A percentile compares a stretch with the other conserved stretches of the same genome.
phyloP scores from a whole-genome alignment of 1,140 invertebrate genomes.

The Cydia fagiglandana region DNA sequence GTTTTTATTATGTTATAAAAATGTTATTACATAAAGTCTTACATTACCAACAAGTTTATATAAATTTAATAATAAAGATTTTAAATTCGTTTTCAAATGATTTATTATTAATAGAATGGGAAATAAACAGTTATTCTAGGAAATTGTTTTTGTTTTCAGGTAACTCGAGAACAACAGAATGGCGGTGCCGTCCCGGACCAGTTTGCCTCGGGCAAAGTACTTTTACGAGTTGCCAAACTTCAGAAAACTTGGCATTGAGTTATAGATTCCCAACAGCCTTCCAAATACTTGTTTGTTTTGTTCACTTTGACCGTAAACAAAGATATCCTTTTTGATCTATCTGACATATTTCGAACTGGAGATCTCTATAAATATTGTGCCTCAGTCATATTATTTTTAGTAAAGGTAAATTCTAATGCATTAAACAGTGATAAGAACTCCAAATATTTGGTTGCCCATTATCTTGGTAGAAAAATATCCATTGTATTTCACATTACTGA shows the following conservation, averaged over 20 bases:
- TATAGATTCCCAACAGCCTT: slow-evolving; percentile 76
- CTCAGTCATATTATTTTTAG: not conserved
- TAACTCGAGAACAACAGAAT: slow-evolving; percentile 68
- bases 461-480: slow-evolving; percentile 2
- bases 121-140: slow-evolving; percentile 10
- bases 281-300: slow-evolving; percentile 76
- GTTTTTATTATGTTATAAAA: too few species aligned
- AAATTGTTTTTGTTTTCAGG: slow-evolving; percentile 69
- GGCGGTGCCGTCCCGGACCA: slow-evolving; percentile 57
- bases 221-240: slow-evolving; percentile 69
- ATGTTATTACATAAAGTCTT: too few species aligned
- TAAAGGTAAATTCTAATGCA: not conserved
- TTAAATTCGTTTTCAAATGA: too few species aligned
- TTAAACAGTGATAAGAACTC: not conserved
- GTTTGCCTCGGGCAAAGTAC: slow-evolving; percentile 62
- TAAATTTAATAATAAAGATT: too few species aligned
- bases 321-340: slow-evolving; percentile 63
- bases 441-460: slow-evolving; percentile 24
- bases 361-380: not conserved
- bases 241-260: slow-evolving; percentile 74
- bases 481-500: not conserved
- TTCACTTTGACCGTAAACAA: slow-evolving; percentile 73
- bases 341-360: slow-evolving; percentile 28
- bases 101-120: not conserved
- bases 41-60: too few species aligned